phyloP scores from a whole-genome alignment of 2,888 invertebrate genomes.

The Allolobophora icterica region DNA sequence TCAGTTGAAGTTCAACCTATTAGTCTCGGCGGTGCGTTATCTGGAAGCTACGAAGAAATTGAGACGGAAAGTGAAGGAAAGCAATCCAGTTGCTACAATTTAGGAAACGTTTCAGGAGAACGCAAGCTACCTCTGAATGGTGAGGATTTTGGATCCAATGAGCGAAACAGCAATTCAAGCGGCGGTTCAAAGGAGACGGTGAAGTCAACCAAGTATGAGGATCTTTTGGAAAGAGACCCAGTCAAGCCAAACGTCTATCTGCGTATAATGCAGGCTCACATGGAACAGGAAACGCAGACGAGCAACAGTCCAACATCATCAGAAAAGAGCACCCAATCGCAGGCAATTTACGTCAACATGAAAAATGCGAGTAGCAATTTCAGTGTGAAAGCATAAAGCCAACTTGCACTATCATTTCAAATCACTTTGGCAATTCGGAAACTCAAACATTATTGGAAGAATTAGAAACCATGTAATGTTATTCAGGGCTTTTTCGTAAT shows the following conservation, averaged over 20 bases:
- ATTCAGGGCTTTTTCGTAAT: too few relatives aligned
- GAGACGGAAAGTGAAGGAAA: neutral
- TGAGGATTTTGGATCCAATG: neutral
- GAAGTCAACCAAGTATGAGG: neutral
- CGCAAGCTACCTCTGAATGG: neutral
- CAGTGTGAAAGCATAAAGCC: neutral
- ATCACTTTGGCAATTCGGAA: too few relatives aligned
- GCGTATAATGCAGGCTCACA: neutral
- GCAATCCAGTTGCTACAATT: neutral
- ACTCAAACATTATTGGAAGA: neutral
- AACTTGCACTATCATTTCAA: neutral
- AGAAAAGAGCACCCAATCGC: neutral
- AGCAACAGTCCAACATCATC: slow-evolving; percentile 6
- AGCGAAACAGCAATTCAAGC: neutral
- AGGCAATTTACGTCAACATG: neutral
- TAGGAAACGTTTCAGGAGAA: neutral
- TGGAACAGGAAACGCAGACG: neutral
- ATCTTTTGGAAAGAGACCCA: neutral
- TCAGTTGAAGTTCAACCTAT: neutral
- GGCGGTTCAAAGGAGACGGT: neutral
- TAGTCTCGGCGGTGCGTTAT: neutral
- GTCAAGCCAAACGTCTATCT: neutral
- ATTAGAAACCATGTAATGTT: too few relatives aligned
- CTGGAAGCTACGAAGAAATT: slow-evolving; percentile 17
- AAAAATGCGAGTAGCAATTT: neutral